Base-by-base conservation (phyloP, 2,888 invertebrate genomes). In the Oscheius sp. region DNA sequence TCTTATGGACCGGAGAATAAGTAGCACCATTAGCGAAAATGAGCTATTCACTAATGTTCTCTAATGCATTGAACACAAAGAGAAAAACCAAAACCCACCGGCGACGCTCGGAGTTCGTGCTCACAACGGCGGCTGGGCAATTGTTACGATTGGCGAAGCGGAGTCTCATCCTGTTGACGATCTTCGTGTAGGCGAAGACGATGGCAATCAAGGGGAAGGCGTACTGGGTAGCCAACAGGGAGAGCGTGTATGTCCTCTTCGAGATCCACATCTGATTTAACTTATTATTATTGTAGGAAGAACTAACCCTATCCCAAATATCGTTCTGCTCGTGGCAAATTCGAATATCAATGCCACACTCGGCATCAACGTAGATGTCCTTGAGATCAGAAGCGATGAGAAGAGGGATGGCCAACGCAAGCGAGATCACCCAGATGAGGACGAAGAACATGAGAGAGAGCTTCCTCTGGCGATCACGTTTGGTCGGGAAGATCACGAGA, bases 381-480 rank as follows among this genome's bases (percentile, higher is more conserved):
- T 75, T 79, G 17, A 85, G 46, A 72, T 84, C 85, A 8, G 83
- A 81, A 5, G 85, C 84, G n/a, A 78, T 79, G 6, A 82, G 69
- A 0, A 85, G 68, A 2, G 85, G 86, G 48, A 85, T 72, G 1
- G 86, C 84, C 20, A 86, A 57, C 5, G 81, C 69, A 6, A 89
- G 83, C 6, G 89, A 88, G 48, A 88, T 87, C 31, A 88, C 74
- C 89, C 89, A 89, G 67, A 89, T 89, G 45, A 86, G 84, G 10
- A 87, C 75, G 61, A 89, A 86, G 34, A 88, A 88, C 6, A 87
- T 82, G n/a, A 88, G 85, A 4, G 89, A 81, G 0, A 86, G 73
- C 50, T 79, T 79, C 61, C 83, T 80, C 92, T 86, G 86, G 17
- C 84, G 75, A n/a, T 81, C 78, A 31, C 84, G 58, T 55, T 85